These are phyloP conservation scores for Calycopis cecrops DNA, from an alignment of 1,140 invertebrate species.

Conservation along the genomic window DNA sequence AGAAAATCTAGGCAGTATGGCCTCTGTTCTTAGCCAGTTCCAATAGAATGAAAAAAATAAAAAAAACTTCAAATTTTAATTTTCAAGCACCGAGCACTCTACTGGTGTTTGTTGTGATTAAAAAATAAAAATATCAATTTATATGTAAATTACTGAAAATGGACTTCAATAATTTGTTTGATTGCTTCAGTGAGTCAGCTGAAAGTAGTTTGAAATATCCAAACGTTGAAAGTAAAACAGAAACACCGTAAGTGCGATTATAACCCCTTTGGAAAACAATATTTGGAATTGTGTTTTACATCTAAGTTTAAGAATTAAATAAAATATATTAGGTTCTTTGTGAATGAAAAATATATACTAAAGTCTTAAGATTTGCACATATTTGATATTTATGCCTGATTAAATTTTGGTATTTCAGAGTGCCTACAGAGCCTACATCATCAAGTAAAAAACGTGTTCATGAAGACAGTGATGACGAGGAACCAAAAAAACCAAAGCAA, in stretches of 20 bases:
- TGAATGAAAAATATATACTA: neutral
- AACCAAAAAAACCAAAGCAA: constrained; percentile 50
- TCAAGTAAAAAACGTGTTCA: constrained; percentile 43
- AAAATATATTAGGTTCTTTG: neutral
- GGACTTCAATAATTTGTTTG: constrained; percentile 54
- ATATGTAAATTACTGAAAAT: neutral
- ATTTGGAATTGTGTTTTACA: neutral
- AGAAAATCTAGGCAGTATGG: no score
- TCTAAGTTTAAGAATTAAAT: neutral
- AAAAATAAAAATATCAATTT: neutral
- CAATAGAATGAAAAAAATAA: no score
- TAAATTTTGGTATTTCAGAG: constrained; percentile 12
- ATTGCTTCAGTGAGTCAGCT: constrained; percentile 53
- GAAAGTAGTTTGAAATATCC: constrained; percentile 37
- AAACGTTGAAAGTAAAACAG: constrained; percentile 34
- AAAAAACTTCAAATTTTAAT: no score
- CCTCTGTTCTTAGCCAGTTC: no score
- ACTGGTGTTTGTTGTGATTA: neutral
- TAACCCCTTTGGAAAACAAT: constrained; percentile 34
- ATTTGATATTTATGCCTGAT: neutral
- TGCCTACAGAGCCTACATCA: constrained; percentile 6
- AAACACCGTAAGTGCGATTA: constrained; percentile 37
- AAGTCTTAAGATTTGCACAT: neutral
- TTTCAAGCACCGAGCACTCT: no score
- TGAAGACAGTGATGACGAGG: constrained; percentile 49